Evolutionary conservation across 2,797 vertebrate species (phyloP), one percentile per base, ranked within the genome.

Genomic region (Adrianichthys oophorus): DNA sequence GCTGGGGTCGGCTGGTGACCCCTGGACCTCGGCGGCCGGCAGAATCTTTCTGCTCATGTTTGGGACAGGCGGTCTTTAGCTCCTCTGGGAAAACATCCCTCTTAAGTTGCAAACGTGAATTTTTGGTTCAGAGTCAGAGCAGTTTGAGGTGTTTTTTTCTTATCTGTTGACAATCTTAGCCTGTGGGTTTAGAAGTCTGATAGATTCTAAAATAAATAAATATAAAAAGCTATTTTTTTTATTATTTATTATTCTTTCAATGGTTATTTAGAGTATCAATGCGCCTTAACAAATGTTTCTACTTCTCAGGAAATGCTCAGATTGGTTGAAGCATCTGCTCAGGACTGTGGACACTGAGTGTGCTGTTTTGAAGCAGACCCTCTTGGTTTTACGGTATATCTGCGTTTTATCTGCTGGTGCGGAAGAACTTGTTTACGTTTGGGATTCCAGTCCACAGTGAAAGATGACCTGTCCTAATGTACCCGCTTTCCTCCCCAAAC

Each of bases 341-440:
- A 19, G 56, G 26, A 53, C 29, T 41, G 21, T 23, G 48, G 13
- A 15, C 47, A 41, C 45, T 40, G 55, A 17, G 48, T 23, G 47
- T 41, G 43, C 68, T 72, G 68, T 61, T 74, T 72, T 63, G 67
- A 56, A 46, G 44, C 80, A 74, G 68, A 76, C 57, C 41, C 60
- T 16, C 62, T 81, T 21, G 48, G 53, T 83, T 78, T 81, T 78
- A 77, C 52, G 21, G 72, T 83, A 70, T 82, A 85, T 89, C 85
- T 89, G 82, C 4, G 53, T 84, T 90, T 86, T 87, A 88, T 91
- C 87, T 76, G 68, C 67, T 82, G 42, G 62, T 86, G 80, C 68
- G 76, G 83, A 84, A 85, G 82, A 76, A 62, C 68, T 78, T 90
- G 89, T 90, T 90, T 88, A 90, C 57, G 1, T 85, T 84, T 62